Evolutionary conservation across 1,140 invertebrate species (phyloP), one percentile per base, ranked within the genome.

Genomic region (Drosophila bocqueti): DNA sequence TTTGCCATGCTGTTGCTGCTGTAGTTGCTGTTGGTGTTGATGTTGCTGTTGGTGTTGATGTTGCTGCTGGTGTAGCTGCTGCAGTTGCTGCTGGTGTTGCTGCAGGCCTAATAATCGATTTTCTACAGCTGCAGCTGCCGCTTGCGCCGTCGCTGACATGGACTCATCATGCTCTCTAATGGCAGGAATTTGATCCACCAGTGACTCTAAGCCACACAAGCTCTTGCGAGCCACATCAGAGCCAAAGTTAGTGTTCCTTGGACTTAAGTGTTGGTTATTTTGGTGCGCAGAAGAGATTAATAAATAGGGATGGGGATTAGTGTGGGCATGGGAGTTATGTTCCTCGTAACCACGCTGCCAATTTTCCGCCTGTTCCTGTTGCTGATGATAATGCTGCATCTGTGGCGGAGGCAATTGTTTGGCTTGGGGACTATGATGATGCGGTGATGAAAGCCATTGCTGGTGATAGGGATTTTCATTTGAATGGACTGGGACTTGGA

Each of bases 151-250:
- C 15, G 74, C 76, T 24, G 75, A 49, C 36, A 57, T n/a, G 73
- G 76, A 59, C 15, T 68, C 64, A 11, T 91, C 80, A n/a, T 82
- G 87, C 10, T 97, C 97, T 47, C 96, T 95, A 92, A 98, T 96
- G 79, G 96, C 97, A 9, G 97, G 97, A 92, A 98, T 98, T 94
- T 98, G 97, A 93, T 98, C 97, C 24, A 98, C 97, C 11, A 98
- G 93, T 18, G 97, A 98, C 93, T 98, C 97, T 6, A 98, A 94
- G 40, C 97, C 97, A 10, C 97, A 97, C n/a, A 98, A 93, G 84
- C 96, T 97, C 92, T 98, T 98, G 1, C 96, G 96, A 4, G 97
- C 95, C 3, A 98, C 96, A 93, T 98, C 97, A 80, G 96, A 95
- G 9, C 58, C 40, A 24, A 62, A 49, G 13, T 76, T 45, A 94